phyloP scores from a whole-genome alignment of 2,888 invertebrate genomes.

The Pyrochroa serraticornis region DNA sequence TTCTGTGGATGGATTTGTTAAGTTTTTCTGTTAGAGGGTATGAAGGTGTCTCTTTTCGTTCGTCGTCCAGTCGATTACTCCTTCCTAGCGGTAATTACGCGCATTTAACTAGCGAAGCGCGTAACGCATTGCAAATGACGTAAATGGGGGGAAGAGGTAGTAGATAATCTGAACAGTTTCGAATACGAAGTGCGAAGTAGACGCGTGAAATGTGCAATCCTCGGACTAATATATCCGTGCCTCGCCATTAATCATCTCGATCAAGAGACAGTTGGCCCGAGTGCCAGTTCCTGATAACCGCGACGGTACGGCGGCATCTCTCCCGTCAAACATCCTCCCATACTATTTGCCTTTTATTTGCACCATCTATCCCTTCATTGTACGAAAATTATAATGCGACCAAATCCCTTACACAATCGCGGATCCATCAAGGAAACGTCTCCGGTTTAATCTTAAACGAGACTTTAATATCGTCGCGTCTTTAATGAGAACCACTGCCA shows the following conservation, averaged over 20 bases:
- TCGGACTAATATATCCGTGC: conserved; percentile 51
- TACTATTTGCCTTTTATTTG: too few species aligned
- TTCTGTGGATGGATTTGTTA: too few species aligned
- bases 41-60: too few species aligned
- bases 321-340: conserved; percentile 9
- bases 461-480: conserved; percentile 50
- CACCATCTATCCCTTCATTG: conserved; percentile 13
- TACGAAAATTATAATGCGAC: conserved; percentile 5
- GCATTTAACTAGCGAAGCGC: conserved; percentile 7
- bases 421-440: conserved; percentile 23
- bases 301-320: conserved; percentile 19
- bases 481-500: conserved; percentile 46
- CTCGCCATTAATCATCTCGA: conserved; percentile 53
- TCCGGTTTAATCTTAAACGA: conserved; percentile 49
- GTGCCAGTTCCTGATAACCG: conserved; percentile 50
- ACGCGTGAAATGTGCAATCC: conserved; percentile 47
- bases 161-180: conserved; percentile 25
- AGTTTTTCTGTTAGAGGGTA: too few species aligned
- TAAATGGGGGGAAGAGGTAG: conserved; percentile 11
- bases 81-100: conserved; percentile 9
- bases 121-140: conserved; percentile 14
- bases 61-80: not conserved
- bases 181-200: conserved; percentile 41
- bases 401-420: not conserved
- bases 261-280: conserved; percentile 50